Base-by-base conservation (phyloP, 2,888 invertebrate genomes). In the Leucoma salicis region DNA sequence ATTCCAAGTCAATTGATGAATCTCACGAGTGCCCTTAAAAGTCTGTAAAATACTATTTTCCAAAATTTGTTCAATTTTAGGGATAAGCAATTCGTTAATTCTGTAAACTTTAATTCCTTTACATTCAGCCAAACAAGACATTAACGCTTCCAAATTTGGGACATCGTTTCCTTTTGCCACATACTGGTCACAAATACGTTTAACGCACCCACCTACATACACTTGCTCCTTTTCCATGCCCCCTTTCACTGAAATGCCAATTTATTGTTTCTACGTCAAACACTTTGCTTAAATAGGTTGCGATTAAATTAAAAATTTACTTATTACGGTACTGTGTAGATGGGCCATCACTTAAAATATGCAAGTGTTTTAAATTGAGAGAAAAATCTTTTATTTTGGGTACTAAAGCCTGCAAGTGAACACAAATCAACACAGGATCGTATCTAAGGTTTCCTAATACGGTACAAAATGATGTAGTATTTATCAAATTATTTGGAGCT, bases 201-300 rank as follows among this genome's bases (percentile, higher is more conserved):
- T 54, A 6, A 54, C 10, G 8, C 28, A 31, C 0, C 41, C 54
- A 3, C 52, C 52, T 5, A 49, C 38, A 0, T 45, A 49, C 49
- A 6, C 49, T 42, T 2, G 54, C 51, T 36, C 54, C 54, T 38
- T 54, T 54, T 11, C 50, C 54, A 18, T 51, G 46, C 6, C 49
- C 49, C 1, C 34, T 18, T 35, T 55, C 49, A 4, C 34, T 38
- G 15, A 45, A 55, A 12, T 52, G 42, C 49, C 49, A 52, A 11
- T 7, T 24, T 5, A 34, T 6, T 2, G 47, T 57, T 55, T 13
- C 58, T 36, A 31, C 48, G 28, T 16, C 49, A 39, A 29, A 58
- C 56, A 49, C 56, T 54, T 28, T 57, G 50, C 33, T 49, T 57
- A 35, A 47, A 49, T 24, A 34, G 12, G 21, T 34, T 10, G 24